Percentiles rank a stretch among this genome's conserved stretches.
These are phyloP conservation scores for Antigone vipio DNA, from an alignment of 2,113 vertebrate species.

Conservation along the genomic window DNA sequence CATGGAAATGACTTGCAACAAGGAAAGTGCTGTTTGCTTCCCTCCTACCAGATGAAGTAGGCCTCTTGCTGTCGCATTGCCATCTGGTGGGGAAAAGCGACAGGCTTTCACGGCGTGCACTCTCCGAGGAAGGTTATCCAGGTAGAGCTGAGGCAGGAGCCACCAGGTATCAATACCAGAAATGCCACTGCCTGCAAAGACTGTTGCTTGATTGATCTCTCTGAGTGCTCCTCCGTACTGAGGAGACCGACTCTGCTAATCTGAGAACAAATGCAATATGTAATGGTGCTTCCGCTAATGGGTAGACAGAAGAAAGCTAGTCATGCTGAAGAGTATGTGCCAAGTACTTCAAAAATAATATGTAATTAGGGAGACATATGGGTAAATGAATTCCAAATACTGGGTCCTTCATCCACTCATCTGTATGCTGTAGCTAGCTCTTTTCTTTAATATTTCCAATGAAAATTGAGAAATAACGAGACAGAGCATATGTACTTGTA, in stretches of 20 bases:
- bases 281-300: background rate
- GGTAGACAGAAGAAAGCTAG: background rate
- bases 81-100: constrained; percentile 16
- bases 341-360: background rate
- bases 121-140: background rate
- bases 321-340: background rate
- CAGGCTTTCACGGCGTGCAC: background rate
- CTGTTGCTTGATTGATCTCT: background rate
- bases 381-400: background rate
- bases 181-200: background rate
- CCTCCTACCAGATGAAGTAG: background rate
- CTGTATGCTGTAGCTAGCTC: background rate
- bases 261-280: background rate
- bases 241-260: background rate
- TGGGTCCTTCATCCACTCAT: background rate
- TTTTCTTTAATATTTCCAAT: background rate
- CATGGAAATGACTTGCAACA: background rate
- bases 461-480: constrained; percentile 3
- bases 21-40: background rate
- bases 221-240: rapidly evolving
- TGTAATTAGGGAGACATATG: background rate
- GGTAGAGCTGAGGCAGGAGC: background rate
- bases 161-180: background rate
- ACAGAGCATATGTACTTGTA: background rate
- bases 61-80: constrained; percentile 32